Base-by-base conservation (phyloP, 2,113 vertebrate species). In the Suncus etruscus region DNA sequence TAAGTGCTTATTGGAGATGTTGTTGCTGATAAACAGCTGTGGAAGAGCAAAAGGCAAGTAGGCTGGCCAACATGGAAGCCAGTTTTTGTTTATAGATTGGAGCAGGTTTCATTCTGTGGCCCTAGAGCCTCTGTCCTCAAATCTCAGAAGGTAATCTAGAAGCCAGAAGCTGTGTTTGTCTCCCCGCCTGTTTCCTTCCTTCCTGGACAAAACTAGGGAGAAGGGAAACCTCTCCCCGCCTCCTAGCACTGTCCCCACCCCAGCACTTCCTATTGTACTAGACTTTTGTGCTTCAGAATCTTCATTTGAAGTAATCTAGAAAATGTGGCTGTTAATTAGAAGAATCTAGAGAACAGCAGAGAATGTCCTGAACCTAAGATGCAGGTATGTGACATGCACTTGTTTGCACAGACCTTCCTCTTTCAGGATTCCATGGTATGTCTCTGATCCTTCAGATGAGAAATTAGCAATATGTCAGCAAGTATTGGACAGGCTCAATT, bases 1-100 rank as follows among this genome's bases (percentile, higher is more conserved):
- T 95, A 91, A 95, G 80, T 95, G 94, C 89, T 95, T 96, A 93
- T 90, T 96, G 95, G 92, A 93, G 93, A 91, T 96, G 58, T 14
- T 93, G 63, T 88, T 91, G 83, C 83, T 81, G 93, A 92, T 95
- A 95, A 92, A 63, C 68, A 61, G 11, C 69, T 54, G 70, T 78
- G 89, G 87, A 73, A 87, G 86, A 88, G 63, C 73, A 73, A 83
- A 86, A 83, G n/a, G 4, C 75, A 73, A 73, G 87, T 82, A 70
- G 29, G 82, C 93, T 93, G 88, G 90, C 48, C 63, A 81, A 72
- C 79, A 93, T 96, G 90, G 92, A 95, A 95, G 91, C 89, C 14
- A 11, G 74, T 31, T 83, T 94, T 88, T 90, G 77, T 93, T 93
- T 92, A 73, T 83, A 92, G 90, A 78, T 91, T 81, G 87, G 65